Percentiles rank a stretch among this genome's conserved stretches.
Evolutionary conservation across 2,797 vertebrate species (phyloP).

Genomic region (Botia kubotai): DNA sequence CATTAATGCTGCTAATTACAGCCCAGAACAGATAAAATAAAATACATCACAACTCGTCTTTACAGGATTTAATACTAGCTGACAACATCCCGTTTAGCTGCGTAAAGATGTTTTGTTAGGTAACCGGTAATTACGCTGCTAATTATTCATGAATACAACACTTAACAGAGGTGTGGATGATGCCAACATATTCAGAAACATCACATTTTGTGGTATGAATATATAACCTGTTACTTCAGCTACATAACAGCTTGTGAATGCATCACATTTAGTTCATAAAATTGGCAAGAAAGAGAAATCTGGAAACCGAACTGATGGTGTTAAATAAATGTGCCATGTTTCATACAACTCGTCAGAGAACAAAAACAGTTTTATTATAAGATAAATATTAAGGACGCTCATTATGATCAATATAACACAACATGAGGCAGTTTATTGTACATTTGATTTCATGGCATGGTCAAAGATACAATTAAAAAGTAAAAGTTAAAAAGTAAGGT

Average conservation of each 20-base stretch:
- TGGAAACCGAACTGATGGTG: no score
- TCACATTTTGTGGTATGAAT: neutral
- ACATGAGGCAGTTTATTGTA: conserved; percentile 22
- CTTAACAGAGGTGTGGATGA: conserved; percentile 16
- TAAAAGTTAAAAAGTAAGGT: neutral
- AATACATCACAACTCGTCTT: conserved; percentile 13
- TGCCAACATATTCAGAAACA: conserved; percentile 22
- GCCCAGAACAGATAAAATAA: conserved; percentile 16
- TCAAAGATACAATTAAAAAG: neutral
- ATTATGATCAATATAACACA: conserved; percentile 59
- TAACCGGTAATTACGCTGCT: conserved; percentile 42
- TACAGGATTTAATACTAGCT: conserved; percentile 24
- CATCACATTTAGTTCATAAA: conserved; percentile 13
- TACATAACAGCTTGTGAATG: neutral
- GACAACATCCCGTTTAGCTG: conserved; percentile 39
- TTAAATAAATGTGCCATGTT: neutral
- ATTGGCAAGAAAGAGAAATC: neutral
- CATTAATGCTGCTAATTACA: conserved; percentile 18
- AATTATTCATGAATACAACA: conserved; percentile 35
- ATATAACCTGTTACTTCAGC: conserved; percentile 23
- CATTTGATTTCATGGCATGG: neutral
- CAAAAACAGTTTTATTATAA: conserved; percentile 11
- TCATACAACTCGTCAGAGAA: conserved; percentile 8
- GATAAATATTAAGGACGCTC: conserved; percentile 47
- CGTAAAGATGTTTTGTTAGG: conserved; percentile 21